Evolutionary conservation across 2,113 vertebrate species (phyloP), one percentile per base, ranked within the genome.

Genomic region (Megaceryle torquata): DNA sequence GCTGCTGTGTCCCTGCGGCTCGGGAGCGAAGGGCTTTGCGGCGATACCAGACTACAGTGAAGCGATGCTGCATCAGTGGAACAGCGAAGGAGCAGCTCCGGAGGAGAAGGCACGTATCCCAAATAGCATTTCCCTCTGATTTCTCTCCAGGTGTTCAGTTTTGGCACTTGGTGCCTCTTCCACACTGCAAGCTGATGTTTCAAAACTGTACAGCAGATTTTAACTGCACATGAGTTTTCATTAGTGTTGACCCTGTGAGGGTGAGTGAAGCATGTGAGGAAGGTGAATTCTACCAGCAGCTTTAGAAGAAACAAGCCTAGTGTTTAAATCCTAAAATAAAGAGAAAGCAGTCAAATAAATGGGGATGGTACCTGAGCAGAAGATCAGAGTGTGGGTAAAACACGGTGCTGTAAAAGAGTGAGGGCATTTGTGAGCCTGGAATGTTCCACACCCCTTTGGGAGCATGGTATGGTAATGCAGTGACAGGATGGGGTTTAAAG

Each of bases 1-100:
- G 89, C 97, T 98, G 68, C 78, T 97, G 35, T 98, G 98, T 91
- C 97, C 88, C 2, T 97, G 96, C 10, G 97, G 98, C 65, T 92
- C 95, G 2, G 91, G 88, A 3, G 51, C 89, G 2, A 97, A 97
- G 81, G 97, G 96, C 59, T 98, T 98, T 78, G 86, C 95, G 43
- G 61, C 95, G 1, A 98, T 98, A 28, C 97, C 98, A 0, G 97
- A 97, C 44, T 75, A 31, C 29, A 97, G 98, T 0, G 97, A 98
- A 74, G 98, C 97, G 0, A 95, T 97, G 94, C 54, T 98, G 89
- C 97, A 94, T 22, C 95, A 95, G 10, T 98, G 98, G 97, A 98
- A 98, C 82, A 98, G 97, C 1, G 98, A 98, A 96, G 98, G 98
- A 31, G 98, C 98, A 10, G 98, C 97, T 25, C 97, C 98, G 0